Evolutionary conservation across 2,113 vertebrate species (phyloP).

Genomic region (Elephas maximus): DNA sequence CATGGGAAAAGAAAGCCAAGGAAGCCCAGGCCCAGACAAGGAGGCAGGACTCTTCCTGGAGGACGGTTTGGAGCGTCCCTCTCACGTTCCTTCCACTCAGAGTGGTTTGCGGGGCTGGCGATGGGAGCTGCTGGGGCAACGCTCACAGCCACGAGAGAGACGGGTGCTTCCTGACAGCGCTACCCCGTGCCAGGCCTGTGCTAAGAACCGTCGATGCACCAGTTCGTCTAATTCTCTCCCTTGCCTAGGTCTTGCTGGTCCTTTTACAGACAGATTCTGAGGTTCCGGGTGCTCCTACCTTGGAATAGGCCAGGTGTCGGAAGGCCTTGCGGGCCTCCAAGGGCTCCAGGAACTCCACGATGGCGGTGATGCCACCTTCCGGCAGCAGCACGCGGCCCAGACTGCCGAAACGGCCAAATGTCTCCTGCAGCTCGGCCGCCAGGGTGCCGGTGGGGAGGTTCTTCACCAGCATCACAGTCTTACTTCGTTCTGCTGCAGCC

Average conservation of each 20-base stretch:
- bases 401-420: constrained; percentile 92
- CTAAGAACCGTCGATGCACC: fast-evolving
- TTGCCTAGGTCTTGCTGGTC: background rate
- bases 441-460: constrained; percentile 93
- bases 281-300: constrained; percentile 85
- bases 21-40: background rate
- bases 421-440: constrained; percentile 88
- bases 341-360: constrained; percentile 96
- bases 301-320: constrained; percentile 95
- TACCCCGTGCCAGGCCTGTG: fast-evolving
- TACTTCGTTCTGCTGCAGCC: constrained; percentile 94
- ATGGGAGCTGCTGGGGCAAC: fast-evolving
- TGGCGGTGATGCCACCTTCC: constrained; percentile 93
- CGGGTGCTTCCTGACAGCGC: fast-evolving
- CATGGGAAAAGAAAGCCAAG: fast-evolving
- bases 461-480: constrained; percentile 95
- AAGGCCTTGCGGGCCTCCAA: constrained; percentile 96
- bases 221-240: fast-evolving
- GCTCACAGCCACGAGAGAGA: fast-evolving
- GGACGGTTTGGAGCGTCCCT: fast-evolving
- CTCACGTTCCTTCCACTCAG: fast-evolving
- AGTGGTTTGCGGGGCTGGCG: fast-evolving
- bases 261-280: background rate
- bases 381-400: constrained; percentile 96
- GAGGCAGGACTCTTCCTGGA: background rate